Base-by-base conservation (phyloP, 2,888 invertebrate genomes). In the Minunthozetes semirufus region DNA sequence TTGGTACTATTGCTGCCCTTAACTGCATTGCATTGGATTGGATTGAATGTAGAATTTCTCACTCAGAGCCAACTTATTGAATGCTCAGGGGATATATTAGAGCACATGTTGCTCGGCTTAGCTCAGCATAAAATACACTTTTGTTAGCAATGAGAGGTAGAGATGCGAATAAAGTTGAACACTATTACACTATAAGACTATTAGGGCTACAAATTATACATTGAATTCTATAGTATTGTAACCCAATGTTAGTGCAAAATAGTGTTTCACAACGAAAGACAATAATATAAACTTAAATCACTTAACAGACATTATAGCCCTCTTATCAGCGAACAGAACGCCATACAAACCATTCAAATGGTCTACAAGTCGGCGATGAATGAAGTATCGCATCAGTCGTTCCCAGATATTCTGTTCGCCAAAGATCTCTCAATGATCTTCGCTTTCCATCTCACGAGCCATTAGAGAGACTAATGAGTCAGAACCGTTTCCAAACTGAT, bases 391-490 rank as follows among this genome's bases (percentile, higher is more conserved):
- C 53, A 53, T 53, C 53, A 53, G n/a, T 53, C 22, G n/a, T 53
- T 19, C 22, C 19, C n/a, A 19, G n/a, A 25, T 22, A 59, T 59
- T 59, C 27, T 59, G 22, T 59, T 59, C 27, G 13, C 15, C 27
- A 0, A 59, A 59, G 25, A 13, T 50, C 5, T 48, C 13, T 50
- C 59, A 59, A n/a, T 29, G 27, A 59, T 59, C 59, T 59, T 59
- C 59, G 15, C 59, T 59, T 29, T 59, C 59, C 38, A 63, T 63
- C 63, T 63, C 63, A 38, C 29, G 33, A 38, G 19, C 38, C 63
- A 63, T 63, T 63, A 63, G 27, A 33, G 63, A 17, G 38, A 63
- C 63, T 63, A 63, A 63, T 63, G 63, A 63, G 29, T 63, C 63
- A 38, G 27, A 63, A 63, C 63, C 63, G 63, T 38, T 63, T 61